phyloP scores from a whole-genome alignment of 2,797 vertebrate species.

The Lerista edwardsae region DNA sequence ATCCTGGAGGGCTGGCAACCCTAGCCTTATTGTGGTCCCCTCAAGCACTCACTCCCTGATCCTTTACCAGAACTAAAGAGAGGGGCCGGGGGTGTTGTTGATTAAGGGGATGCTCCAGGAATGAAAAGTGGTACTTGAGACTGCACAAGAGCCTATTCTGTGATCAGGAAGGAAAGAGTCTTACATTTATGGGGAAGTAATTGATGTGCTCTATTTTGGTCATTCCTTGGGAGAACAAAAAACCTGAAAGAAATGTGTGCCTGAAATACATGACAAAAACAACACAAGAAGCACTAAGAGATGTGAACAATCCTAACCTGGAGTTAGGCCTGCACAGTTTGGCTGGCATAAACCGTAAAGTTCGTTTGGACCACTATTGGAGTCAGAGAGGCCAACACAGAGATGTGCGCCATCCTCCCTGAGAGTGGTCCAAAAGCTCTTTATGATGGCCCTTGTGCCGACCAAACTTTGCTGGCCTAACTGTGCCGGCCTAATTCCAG shows the following conservation, averaged over 20 bases:
- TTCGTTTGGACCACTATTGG: no score
- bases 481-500: no score
- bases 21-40: background rate
- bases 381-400: no score
- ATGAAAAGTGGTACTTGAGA: background rate
- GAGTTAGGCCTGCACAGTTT: no score
- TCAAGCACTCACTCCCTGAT: background rate
- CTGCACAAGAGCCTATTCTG: background rate
- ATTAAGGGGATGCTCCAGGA: background rate
- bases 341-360: no score
- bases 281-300: background rate
- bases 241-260: background rate
- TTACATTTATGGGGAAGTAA: background rate
- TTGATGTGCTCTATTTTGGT: background rate
- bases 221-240: background rate
- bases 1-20: background rate
- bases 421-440: no score
- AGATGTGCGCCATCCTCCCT: no score
- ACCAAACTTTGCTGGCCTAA: no score
- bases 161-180: background rate
- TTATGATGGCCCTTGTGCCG: no score
- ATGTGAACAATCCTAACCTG: background rate
- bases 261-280: background rate
- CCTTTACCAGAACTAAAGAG: background rate
- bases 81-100: background rate